Percentiles rank a stretch among this genome's conserved stretches.
These are phyloP conservation scores for Elachura formosa DNA, from an alignment of 2,113 vertebrate species.

Conservation along the genomic window DNA sequence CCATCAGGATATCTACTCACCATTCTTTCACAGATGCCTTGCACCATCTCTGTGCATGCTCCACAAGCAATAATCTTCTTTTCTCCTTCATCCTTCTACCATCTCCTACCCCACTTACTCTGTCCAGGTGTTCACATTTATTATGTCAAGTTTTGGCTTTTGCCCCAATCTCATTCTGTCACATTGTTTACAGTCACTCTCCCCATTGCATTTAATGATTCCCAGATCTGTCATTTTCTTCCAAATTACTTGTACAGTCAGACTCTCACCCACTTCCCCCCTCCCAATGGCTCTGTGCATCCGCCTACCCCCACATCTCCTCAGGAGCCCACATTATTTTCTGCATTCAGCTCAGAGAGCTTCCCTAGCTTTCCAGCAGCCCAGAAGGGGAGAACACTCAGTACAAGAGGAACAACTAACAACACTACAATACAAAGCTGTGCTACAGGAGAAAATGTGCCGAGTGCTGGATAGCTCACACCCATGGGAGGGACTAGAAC, in stretches of 20 bases:
- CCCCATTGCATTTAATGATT: neutral
- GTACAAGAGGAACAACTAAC: neutral
- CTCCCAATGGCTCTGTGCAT: neutral
- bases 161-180: neutral
- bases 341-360: neutral
- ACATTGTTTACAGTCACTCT: neutral
- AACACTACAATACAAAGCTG: neutral
- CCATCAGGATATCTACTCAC: neutral
- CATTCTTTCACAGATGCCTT: neutral
- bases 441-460: neutral
- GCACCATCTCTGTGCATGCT: neutral
- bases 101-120: neutral
- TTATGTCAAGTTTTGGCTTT: constrained; percentile 12
- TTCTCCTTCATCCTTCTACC: neutral
- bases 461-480: neutral
- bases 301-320: neutral
- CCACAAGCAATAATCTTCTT: neutral
- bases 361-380: neutral
- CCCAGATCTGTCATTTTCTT: neutral
- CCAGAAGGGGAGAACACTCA: neutral
- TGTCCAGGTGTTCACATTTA: neutral
- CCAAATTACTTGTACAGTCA: neutral
- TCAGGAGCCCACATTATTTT: neutral
- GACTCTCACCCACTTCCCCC: neutral
- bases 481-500: neutral